Evolutionary conservation across 2,113 vertebrate species (phyloP), one percentile per base, ranked within the genome.

Genomic region (Casuarius casuarius): DNA sequence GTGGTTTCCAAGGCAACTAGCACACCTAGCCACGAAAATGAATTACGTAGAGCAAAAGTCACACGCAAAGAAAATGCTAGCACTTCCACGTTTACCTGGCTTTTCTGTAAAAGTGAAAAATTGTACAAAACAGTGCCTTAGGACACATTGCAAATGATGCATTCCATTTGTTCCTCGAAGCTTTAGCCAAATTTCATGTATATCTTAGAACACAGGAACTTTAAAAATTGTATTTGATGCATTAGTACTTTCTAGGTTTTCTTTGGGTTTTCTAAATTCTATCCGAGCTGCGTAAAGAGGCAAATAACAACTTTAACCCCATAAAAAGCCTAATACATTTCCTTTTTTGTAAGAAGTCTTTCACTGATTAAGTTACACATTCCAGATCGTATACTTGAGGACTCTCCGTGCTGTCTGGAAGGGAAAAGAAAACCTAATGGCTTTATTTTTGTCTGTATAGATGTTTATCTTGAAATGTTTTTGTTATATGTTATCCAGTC

Each of bases 1-100:
- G 51, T 38, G 22, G 75, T 92, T 94, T 81, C 85, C 89, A 81
- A 72, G 93, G 70, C 70, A 89, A 81, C 85, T 89, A 48, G 33
- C 46, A 72, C n/a, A 81, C 29, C 63, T 92, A 72, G n/a, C 46
- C 51, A 48, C 51, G 76, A 54, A 89, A 76, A 54, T 21, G 5
- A 71, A 38, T 81, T 76, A 66, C 61, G 31, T 42, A 71, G 74
- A 65, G 59, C 17, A 80, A 35, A 92, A 89, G 74, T 59, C 59
- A 38, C 38, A 66, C 7, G 17, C 46, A 71, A 35, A 80, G 80
- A 84, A 84, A 71, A 85, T 61, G 25, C 44, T 61, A 46, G 49
- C 18, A 7, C 25, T 71, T 26, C 54, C 33, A 35, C 0, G 0
- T 28, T 84, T 71, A 59, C 49, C 38, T 75, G 44, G 31, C 70